Conservation (phyloP, 2,797 vertebrate species). For the Heterohyrax brucei region DNA sequence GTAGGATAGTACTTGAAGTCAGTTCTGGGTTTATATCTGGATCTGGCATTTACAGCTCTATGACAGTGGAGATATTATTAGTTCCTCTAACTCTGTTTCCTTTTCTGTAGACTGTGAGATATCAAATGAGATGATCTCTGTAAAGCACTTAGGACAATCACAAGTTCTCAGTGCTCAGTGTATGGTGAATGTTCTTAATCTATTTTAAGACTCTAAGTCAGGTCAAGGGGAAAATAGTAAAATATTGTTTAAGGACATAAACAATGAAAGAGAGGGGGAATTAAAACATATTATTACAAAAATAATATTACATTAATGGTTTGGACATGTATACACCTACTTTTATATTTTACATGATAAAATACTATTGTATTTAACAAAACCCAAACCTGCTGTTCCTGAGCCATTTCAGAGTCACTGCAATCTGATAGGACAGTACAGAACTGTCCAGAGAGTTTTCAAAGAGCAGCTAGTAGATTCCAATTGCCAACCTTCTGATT, state of each 20-base stretch:
- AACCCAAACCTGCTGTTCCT: too few species aligned
- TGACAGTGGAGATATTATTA: background rate
- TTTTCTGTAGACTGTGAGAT: background rate
- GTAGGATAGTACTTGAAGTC: background rate
- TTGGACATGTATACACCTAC: background rate
- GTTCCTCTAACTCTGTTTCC: background rate
- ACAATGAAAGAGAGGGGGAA: background rate
- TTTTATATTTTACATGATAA: background rate
- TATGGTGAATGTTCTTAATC: background rate
- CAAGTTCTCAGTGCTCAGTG: background rate
- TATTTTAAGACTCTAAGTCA: background rate
- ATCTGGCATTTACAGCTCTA: conserved; percentile 9
- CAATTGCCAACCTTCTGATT: too few species aligned
- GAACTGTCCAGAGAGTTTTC: too few species aligned
- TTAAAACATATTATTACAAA: background rate
- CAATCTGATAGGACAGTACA: too few species aligned
- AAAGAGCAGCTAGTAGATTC: too few species aligned
- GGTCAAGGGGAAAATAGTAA: background rate
- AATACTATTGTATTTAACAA: background rate
- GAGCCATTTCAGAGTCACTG: too few species aligned
- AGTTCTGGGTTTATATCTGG: background rate
- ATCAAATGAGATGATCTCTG: background rate
- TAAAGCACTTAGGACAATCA: background rate
- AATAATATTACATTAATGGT: background rate
- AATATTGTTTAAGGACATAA: background rate